Base-by-base conservation (phyloP, 2,113 vertebrate species). In the Cyrtonyx montezumae region DNA sequence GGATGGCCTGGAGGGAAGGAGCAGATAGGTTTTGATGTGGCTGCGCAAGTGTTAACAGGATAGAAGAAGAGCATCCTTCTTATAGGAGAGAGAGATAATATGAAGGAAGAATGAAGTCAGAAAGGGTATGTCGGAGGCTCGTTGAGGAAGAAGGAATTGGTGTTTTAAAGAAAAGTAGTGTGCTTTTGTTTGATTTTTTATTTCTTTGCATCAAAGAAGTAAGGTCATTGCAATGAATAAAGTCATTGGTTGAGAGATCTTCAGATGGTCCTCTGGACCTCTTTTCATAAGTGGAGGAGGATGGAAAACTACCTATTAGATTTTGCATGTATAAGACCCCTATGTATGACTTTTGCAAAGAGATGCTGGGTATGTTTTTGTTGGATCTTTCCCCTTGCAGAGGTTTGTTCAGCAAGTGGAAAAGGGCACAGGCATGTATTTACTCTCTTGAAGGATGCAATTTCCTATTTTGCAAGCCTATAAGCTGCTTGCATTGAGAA, bases 381-480 rank as follows among this genome's bases (percentile, higher is more conserved):
- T 75, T 34, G 66, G 26, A 42, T 71, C 25, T 77, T 28, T 36
- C 73, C 59, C 43, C 55, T 20, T 9, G 13, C 37, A 36, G 36
- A 80, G 42, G 0, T 65, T 76, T 73, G 6, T 30, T 77, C 48
- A 88, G 67, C 23, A 71, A 23, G 12, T 43, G 58, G 45, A 70
- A 85, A 37, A 70, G 65, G 25, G 26, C 42, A 48, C 17, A 66
- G 36, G 20, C 37, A 37, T 0, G 0, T 17, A 23, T 19, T 69
- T 13, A 32, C 9, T 7, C 40, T 69, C 28, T 51, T 46, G n/a
- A 36, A 89, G 30, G 36, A 48, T 62, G 12, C 36, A 46, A 10
- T 78, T 78, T 78, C 30, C 55, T 84, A 19, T 74, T 84, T 77
- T 69, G 11, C 36, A 77, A 78, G n/a, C 7, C 55, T 53, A 4